phyloP scores from a whole-genome alignment of 92 coral and sea anemone species.

The Phenganax stokvisi region DNA sequence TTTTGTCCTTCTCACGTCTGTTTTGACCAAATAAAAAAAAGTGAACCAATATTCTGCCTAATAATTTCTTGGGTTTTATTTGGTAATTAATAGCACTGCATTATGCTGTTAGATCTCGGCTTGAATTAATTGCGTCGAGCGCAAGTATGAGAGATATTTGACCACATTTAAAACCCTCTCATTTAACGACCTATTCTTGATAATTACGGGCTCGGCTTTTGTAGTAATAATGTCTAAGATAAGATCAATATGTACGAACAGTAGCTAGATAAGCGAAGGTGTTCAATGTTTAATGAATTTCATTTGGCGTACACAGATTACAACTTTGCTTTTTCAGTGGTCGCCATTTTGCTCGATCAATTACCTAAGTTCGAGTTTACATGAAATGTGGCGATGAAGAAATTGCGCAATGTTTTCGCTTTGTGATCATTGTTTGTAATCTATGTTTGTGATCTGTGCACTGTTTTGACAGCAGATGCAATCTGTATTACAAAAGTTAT shows the following conservation, averaged over 20 bases:
- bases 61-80: not conserved
- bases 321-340: not conserved
- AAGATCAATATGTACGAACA: not conserved
- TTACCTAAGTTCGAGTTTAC: not conserved
- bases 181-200: slow-evolving; percentile 6
- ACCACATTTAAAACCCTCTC: not conserved
- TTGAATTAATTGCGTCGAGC: not conserved
- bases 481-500: not conserved
- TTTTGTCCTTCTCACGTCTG: too few species aligned
- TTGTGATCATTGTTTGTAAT: too few species aligned
- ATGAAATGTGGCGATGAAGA: too few species aligned
- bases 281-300: not conserved
- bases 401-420: too few species aligned
- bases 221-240: not conserved
- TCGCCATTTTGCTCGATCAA: not conserved
- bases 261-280: not conserved
- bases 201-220: not conserved
- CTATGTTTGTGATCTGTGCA: not conserved
- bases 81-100: not conserved
- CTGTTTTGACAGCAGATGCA: not conserved
- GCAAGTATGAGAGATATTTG: not conserved
- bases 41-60: too few species aligned
- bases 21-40: too few species aligned
- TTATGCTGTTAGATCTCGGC: not conserved
- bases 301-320: not conserved